Percentiles rank a stretch among this genome's conserved stretches.
phyloP scores from a whole-genome alignment of 1,140 invertebrate genomes.

The Liolophura sinensis region DNA sequence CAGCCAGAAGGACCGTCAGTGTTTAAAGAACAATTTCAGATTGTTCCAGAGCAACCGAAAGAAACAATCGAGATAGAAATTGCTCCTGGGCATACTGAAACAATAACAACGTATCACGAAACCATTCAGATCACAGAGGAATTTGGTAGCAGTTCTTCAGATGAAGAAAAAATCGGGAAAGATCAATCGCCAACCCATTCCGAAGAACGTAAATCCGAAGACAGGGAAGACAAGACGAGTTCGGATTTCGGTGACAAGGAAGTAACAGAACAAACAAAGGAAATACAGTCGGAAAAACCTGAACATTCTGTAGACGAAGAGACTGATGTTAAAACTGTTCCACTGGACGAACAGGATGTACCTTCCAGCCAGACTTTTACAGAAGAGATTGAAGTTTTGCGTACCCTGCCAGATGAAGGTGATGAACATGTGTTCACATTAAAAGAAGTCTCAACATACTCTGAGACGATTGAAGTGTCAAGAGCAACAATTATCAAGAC shows the following conservation, averaged over 20 bases:
- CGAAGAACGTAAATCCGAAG: background rate
- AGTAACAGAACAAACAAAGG: slow-evolving; percentile 3
- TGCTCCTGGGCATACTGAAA: background rate
- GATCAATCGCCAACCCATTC: background rate
- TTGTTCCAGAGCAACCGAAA: background rate
- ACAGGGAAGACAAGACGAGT: no score
- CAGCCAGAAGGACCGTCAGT: background rate
- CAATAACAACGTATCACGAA: no score
- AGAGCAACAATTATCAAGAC: no score
- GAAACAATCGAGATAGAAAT: background rate
- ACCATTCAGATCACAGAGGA: no score
- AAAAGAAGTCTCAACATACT: no score
- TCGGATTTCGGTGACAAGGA: background rate
- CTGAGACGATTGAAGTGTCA: no score
- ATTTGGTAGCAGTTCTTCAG: background rate
- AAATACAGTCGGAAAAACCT: background rate
- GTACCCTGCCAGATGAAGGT: no score
- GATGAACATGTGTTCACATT: no score
- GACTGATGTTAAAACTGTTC: background rate
- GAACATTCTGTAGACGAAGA: background rate
- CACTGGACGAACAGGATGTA: no score
- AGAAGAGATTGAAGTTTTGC: no score
- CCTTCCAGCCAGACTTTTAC: no score
- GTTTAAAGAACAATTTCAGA: no score
- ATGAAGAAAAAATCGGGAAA: background rate